Evolutionary conservation across 2,797 vertebrate genomes (phyloP).

Genomic region (Florisuga fusca): DNA sequence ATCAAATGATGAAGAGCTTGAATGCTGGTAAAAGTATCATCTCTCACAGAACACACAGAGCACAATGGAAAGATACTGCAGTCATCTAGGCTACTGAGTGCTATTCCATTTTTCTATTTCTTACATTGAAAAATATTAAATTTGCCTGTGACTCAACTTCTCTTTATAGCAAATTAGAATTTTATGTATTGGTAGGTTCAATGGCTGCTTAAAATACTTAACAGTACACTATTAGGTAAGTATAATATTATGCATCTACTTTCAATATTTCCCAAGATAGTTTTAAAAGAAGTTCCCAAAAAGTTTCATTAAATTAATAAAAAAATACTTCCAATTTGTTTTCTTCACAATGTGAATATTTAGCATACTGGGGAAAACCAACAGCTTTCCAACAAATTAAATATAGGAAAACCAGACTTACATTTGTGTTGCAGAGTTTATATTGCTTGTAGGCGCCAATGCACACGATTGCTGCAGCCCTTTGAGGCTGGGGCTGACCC

Average conservation of each 20-base stretch:
- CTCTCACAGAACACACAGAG: neutral
- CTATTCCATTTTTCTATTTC: neutral
- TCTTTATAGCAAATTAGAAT: neutral
- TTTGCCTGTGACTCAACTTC: neutral
- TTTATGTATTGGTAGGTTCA: neutral
- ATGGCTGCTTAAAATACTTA: neutral
- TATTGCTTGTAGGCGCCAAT: slow-evolving; percentile 84
- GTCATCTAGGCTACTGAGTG: neutral
- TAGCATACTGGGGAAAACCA: neutral
- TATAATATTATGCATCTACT: neutral
- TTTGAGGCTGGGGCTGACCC: slow-evolving; percentile 63
- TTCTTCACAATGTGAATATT: neutral
- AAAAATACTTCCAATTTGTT: neutral
- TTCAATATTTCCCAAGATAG: neutral
- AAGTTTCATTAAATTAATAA: neutral
- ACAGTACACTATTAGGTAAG: neutral
- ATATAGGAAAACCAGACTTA: slow-evolving; percentile 70
- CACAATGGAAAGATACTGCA: neutral
- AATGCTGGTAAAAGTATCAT: neutral
- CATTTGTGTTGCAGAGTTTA: slow-evolving; percentile 89
- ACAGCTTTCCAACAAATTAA: neutral
- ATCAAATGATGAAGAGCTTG: neutral
- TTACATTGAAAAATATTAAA: neutral
- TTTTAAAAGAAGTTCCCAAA: neutral
- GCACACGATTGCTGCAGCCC: slow-evolving; percentile 77